These are phyloP conservation scores for Scolopax rusticola DNA, from an alignment of 2,797 vertebrate genomes.

Conservation along the genomic window DNA sequence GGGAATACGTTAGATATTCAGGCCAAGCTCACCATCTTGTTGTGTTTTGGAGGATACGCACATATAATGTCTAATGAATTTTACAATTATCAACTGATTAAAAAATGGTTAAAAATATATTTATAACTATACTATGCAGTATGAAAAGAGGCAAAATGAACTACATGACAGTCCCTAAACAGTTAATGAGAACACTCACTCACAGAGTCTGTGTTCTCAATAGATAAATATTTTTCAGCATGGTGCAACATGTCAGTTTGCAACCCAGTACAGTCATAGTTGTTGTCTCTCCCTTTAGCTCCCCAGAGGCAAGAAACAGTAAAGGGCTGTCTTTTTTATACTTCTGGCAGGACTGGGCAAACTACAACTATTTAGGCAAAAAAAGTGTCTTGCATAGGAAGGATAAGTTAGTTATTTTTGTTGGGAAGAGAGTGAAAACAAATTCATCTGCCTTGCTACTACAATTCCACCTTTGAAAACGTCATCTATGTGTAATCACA, in stretches of 20 bases:
- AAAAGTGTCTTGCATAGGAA: neutral
- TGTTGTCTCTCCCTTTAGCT: neutral
- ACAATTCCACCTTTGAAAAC: neutral
- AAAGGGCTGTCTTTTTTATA: neutral
- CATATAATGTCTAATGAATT: neutral
- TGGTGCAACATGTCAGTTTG: conserved; percentile 1
- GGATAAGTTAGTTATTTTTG: neutral
- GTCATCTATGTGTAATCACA: neutral
- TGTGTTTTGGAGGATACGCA: neutral
- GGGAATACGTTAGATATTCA: fast-evolving
- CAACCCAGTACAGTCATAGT: neutral
- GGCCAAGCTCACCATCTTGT: neutral
- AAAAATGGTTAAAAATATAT: neutral
- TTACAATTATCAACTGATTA: neutral
- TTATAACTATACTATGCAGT: neutral
- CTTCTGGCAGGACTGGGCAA: neutral
- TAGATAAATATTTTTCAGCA: conserved; percentile 10
- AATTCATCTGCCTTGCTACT: neutral
- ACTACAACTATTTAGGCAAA: neutral
- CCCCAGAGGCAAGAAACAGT: neutral
- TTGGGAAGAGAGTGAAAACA: neutral
- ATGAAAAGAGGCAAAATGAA: neutral
- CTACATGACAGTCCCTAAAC: neutral
- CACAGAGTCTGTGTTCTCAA: neutral
- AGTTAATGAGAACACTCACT: neutral